These are phyloP conservation scores for Burhinus bistriatus DNA, from an alignment of 2,113 vertebrate species.

Conservation along the genomic window DNA sequence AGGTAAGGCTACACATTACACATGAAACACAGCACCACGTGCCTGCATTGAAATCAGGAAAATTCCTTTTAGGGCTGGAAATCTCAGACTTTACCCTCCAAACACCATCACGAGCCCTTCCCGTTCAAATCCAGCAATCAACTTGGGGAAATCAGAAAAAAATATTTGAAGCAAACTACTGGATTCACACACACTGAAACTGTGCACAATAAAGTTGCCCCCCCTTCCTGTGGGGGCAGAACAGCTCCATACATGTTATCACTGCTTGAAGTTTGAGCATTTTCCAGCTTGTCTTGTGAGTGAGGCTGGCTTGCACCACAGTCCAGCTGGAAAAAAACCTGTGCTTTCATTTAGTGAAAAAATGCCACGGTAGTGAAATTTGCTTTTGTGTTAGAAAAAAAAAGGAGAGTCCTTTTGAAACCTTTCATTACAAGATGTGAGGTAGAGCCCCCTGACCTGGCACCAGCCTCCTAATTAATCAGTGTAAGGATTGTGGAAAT, in stretches of 20 bases:
- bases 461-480: neutral
- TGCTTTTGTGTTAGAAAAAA: neutral
- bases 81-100: neutral
- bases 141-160: neutral
- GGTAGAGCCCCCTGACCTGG: neutral
- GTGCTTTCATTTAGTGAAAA: neutral
- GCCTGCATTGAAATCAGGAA: neutral
- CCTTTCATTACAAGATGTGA: neutral
- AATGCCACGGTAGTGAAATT: neutral
- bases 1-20: fast-evolving
- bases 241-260: neutral
- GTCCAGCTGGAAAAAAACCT: neutral
- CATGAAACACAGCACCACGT: fast-evolving
- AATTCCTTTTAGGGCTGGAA: neutral
- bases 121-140: neutral
- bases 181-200: fast-evolving
- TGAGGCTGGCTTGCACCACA: neutral
- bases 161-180: neutral
- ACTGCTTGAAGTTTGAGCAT: neutral
- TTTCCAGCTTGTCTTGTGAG: neutral
- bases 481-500: neutral
- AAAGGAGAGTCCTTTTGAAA: neutral
- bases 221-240: neutral
- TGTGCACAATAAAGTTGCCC: neutral
- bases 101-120: neutral